Base-by-base conservation (phyloP, 2,113 vertebrate species). In the Brachyistius frenatus region DNA sequence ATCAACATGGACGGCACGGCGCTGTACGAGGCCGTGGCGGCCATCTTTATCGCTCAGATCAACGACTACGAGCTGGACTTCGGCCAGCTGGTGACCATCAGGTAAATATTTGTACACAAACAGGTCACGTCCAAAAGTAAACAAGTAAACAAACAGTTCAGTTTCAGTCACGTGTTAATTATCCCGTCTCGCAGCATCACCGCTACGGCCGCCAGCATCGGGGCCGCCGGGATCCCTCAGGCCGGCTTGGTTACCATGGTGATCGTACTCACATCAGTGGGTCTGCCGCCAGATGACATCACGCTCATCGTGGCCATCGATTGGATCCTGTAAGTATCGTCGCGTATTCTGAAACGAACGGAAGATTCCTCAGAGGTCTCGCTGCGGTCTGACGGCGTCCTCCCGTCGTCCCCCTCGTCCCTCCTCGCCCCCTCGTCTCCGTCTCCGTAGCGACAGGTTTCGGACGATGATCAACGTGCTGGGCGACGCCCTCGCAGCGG, bases 1-100 rank as follows among this genome's bases (percentile, higher is more conserved):
- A 97, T 97, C 90, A 97, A 97, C 86, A 97, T 97, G 96, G 96
- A 97, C 0, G 96, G 96, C 57, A 97, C 96, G 0, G 96, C 96
- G 0, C 94, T 97, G 6, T 96, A 97, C 0, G 96, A 97, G 71
- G 96, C 97, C 0, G 96, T 97, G 2, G 96, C 96, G 0, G 95
- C 96, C 41, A 96, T 97, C 90, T 97, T 97, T 16, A 97, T 96
- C 0, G 96, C 96, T 30, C 97, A 97, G 75, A 95, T 97, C 69
- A 97, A 97, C 0, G 95, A 97, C 36, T 96, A 96, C 0, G 96
- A 97, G 68, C 91, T 97, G 79, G 96, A 97, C 86, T 92, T 97
- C 4, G 96, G 96, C 13, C 96, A 97, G 77, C 73, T 97, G 52
- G 92, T 97, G 89, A 97, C 96, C 0, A 96, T 97, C 84, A 97